A percentile compares a stretch with the other conserved stretches of the same genome.
phyloP scores from a whole-genome alignment of 2,797 vertebrate genomes.

The Novumbra hubbsi region DNA sequence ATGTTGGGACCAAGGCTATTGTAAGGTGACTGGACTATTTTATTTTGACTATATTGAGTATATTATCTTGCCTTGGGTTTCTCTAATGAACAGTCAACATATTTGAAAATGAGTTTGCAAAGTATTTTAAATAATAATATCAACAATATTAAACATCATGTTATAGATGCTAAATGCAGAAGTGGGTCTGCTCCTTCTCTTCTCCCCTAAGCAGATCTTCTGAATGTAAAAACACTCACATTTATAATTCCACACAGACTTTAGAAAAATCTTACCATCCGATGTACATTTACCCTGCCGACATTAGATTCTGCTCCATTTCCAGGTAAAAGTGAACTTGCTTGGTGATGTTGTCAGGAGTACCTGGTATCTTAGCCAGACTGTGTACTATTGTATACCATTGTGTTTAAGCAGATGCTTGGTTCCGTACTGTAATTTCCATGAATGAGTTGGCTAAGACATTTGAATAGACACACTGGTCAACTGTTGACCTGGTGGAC shows the following conservation, averaged over 20 bases:
- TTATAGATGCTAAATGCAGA: neutral
- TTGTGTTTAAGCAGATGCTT: neutral
- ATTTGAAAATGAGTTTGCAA: no score
- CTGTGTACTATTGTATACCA: neutral
- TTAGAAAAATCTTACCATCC: slow-evolving; percentile 18
- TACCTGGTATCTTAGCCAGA: neutral
- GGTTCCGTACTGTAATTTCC: neutral
- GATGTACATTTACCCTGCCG: slow-evolving; percentile 13
- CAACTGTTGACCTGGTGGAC: no score
- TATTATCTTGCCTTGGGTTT: slow-evolving; percentile 14
- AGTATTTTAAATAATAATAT: no score
- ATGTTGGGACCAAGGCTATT: slow-evolving; percentile 39
- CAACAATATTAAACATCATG: neutral
- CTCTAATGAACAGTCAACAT: no score
- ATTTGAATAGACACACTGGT: slow-evolving; percentile 13
- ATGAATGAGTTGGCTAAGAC: neutral
- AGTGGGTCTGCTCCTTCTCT: neutral
- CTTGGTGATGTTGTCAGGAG: no score
- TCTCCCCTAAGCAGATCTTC: neutral
- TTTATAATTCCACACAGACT: no score
- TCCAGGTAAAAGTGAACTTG: no score
- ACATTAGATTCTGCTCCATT: no score
- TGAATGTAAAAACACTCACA: neutral
- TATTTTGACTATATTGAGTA: slow-evolving; percentile 59
- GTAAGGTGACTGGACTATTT: slow-evolving; percentile 23